Evolutionary conservation across 2,888 invertebrate genomes (phyloP).

Genomic region (Nysson spinosus): DNA sequence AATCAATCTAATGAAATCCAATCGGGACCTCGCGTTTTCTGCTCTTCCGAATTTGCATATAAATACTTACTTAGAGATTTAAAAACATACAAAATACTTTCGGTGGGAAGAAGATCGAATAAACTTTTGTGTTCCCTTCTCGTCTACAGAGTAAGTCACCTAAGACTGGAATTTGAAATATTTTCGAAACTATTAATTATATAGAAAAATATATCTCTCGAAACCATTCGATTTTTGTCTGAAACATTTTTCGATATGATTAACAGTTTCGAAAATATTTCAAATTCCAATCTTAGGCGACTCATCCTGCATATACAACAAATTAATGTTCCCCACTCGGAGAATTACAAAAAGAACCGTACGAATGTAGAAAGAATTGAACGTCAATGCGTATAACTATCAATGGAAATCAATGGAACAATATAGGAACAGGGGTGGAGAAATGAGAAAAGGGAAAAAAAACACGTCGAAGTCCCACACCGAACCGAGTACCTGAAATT

Average conservation of each 20-base stretch:
- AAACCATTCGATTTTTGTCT: too few relatives aligned
- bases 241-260: too few relatives aligned
- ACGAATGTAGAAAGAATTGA: too few relatives aligned
- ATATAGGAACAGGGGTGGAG: too few relatives aligned
- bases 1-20: constrained; percentile 15
- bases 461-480: constrained; percentile 3
- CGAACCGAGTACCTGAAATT: constrained; percentile 26
- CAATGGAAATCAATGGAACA: constrained; percentile 26
- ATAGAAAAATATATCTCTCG: too few relatives aligned
- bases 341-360: constrained; percentile 13
- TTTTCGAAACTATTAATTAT: too few relatives aligned
- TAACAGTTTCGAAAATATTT: too few relatives aligned
- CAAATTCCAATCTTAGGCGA: too few relatives aligned
- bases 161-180: too few relatives aligned
- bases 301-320: constrained; percentile 5
- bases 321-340: constrained; percentile 15
- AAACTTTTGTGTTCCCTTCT: too few relatives aligned
- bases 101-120: constrained; percentile 4
- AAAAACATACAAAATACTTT: too few relatives aligned
- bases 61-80: constrained; percentile 30
- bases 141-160: too few relatives aligned
- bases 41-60: constrained; percentile 31
- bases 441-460: background rate
- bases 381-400: constrained; percentile 2
- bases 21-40: constrained; percentile 22